A percentile compares a stretch with the other conserved stretches of the same genome.
Evolutionary conservation across 2,888 invertebrate genomes (phyloP).

Genomic region (Ecdyonurus torrentis): DNA sequence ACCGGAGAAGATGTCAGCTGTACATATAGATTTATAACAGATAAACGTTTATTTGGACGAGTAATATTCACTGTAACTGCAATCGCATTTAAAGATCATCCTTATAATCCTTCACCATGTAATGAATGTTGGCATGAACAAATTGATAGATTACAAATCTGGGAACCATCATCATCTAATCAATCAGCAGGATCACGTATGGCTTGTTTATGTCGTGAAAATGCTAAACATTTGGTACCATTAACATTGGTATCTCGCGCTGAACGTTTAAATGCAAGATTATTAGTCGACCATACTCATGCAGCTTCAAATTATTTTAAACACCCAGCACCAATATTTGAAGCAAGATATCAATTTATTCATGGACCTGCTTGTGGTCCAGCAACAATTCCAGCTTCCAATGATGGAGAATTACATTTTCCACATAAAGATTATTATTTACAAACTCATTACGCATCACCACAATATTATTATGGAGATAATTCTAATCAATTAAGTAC

Average conservation of each 20-base stretch:
- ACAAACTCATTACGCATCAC: constrained; percentile 1
- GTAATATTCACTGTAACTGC: constrained; percentile 60
- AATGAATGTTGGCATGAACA: constrained; percentile 75
- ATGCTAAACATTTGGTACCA: constrained; percentile 17
- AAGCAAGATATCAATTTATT: constrained; percentile 75
- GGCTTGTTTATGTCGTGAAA: constrained; percentile 9
- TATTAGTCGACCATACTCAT: constrained; percentile 69
- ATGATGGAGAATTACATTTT: constrained; percentile 75
- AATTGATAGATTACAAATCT: constrained; percentile 65
- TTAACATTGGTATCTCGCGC: constrained; percentile 52
- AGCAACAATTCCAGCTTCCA: constrained; percentile 56
- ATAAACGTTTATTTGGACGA: constrained; percentile 61
- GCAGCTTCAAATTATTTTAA: constrained; percentile 80
- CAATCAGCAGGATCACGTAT: constrained; percentile 29
- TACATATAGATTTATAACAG: constrained; percentile 68
- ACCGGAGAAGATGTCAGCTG: constrained; percentile 48
- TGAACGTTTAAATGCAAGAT: constrained; percentile 61
- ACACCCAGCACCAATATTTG: constrained; percentile 64
- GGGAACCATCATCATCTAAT: constrained; percentile 41
- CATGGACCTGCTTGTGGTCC: constrained; percentile 81
- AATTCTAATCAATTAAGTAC: background rate
- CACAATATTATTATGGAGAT: background rate
- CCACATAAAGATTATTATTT: constrained; percentile 26
- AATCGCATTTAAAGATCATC: constrained; percentile 70
- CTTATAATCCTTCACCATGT: constrained; percentile 62